Base-by-base conservation (phyloP, 2,113 vertebrate species). In the Macrotus californicus region DNA sequence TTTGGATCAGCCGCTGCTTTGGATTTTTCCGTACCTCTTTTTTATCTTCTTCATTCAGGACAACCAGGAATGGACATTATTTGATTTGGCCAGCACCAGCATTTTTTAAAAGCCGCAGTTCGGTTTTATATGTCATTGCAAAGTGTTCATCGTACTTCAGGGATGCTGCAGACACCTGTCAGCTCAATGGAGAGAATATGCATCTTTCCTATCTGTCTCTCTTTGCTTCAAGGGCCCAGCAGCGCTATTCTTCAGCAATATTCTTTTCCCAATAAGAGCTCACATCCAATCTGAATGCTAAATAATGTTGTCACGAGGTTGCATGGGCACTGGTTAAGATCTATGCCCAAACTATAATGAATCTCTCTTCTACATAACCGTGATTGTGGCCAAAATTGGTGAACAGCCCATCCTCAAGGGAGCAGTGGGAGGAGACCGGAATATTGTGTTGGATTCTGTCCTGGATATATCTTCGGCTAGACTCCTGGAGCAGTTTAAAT, bases 271-370 rank as follows among this genome's bases (percentile, higher is more conserved):
- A 96, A 0, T 89, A 96, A 97, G 96, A 94, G 96, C 95, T 96
- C 94, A 84, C 93, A 97, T 96, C 86, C 89, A 94, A 91, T 95
- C 93, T 97, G 97, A 97, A 98, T 96, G 96, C 96, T 98, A 97
- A 98, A 98, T 98, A 96, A 98, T 96, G 96, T 98, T 98, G 97
- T 98, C 97, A 98, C 2, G 95, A 87, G 97, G 96, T 96, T 96
- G 93, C 66, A 91, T 84, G 94, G 96, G 96, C 96, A 96, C 93
- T 97, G 97, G 95, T 91, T 93, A 97, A 97, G 97, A 96, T 97
- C 96, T 96, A 96, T 97, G 97, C 96, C 97, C 96, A 96, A 96
- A 96, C 97, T 96, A 96, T 98, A 98, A 98, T 98, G 97, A 97
- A 96, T 98, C 96, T 98, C 96, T 97, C 96, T 95, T 94, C 96